Evolutionary conservation across 2,888 invertebrate species (phyloP).

Genomic region (Crepidodera aurea): DNA sequence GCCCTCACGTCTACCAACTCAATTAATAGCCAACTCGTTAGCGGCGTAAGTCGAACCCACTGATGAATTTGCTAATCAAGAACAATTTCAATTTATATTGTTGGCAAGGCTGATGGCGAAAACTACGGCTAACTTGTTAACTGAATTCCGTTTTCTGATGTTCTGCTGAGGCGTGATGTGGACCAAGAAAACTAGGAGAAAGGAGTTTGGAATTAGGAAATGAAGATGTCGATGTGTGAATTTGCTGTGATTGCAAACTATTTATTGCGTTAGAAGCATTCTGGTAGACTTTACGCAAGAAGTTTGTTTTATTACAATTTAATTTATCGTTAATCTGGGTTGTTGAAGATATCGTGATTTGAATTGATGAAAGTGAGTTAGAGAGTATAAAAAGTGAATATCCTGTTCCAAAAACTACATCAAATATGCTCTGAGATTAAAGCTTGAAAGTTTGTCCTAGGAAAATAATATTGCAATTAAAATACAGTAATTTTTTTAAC

Average conservation of each 20-base stretch:
- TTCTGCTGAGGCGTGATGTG: slow-evolving; percentile 2
- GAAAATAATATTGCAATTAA: too few relatives aligned
- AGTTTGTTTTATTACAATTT: too few relatives aligned
- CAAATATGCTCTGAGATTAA: too few relatives aligned
- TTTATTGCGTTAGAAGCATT: background rate
- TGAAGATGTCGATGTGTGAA: too few relatives aligned
- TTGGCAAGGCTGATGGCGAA: slow-evolving; percentile 34
- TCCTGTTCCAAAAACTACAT: too few relatives aligned
- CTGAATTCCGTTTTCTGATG: slow-evolving; percentile 28
- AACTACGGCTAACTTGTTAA: slow-evolving; percentile 35
- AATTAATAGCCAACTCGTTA: slow-evolving; percentile 49
- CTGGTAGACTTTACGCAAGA: background rate
- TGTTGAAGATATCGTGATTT: too few relatives aligned
- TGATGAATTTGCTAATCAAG: slow-evolving; percentile 48
- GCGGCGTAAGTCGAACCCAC: slow-evolving; percentile 45
- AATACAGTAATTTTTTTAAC: too few relatives aligned
- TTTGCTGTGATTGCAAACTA: background rate
- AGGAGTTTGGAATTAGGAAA: background rate
- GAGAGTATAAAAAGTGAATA: too few relatives aligned
- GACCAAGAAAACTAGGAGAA: slow-evolving; percentile 7
- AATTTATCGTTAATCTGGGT: too few relatives aligned
- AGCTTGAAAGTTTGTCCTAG: too few relatives aligned
- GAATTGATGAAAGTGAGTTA: too few relatives aligned
- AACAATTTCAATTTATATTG: slow-evolving; percentile 46
- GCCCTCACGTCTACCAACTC: slow-evolving; percentile 35